phyloP scores from a whole-genome alignment of 1,140 invertebrate genomes.

The Heliconius hewitsoni region DNA sequence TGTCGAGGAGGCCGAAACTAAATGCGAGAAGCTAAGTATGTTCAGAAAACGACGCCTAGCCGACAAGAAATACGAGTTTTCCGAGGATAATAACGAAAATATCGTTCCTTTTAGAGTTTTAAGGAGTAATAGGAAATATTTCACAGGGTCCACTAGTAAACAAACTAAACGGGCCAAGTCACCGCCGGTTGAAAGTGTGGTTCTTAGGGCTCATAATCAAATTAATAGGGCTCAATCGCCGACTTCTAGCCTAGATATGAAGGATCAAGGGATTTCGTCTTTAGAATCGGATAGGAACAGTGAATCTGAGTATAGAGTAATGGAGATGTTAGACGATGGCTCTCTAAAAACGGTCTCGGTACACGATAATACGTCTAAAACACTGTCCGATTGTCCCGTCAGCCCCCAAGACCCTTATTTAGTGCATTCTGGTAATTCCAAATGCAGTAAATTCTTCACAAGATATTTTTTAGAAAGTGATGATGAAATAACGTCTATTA shows the following conservation, averaged over 20 bases:
- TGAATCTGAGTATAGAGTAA: slow-evolving; percentile 77
- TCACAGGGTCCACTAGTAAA: slow-evolving; percentile 71
- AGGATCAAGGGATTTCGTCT: slow-evolving; percentile 50
- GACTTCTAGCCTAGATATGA: slow-evolving; percentile 58
- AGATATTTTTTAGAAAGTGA: slow-evolving; percentile 79
- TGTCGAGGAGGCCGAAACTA: slow-evolving; percentile 89
- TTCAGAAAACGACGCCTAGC: slow-evolving; percentile 91
- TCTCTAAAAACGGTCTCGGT: slow-evolving; percentile 77
- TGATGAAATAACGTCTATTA: slow-evolving; percentile 79
- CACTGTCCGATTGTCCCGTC: slow-evolving; percentile 73
- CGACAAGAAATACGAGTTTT: slow-evolving; percentile 96
- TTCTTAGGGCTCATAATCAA: slow-evolving; percentile 75
- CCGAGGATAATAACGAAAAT: slow-evolving; percentile 92
- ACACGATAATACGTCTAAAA: slow-evolving; percentile 79
- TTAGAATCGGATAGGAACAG: slow-evolving; percentile 67
- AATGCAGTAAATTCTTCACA: slow-evolving; percentile 79
- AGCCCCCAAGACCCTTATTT: slow-evolving; percentile 77
- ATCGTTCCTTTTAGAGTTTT: slow-evolving; percentile 88
- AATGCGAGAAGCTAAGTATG: slow-evolving; percentile 90
- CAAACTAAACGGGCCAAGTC: slow-evolving; percentile 66
- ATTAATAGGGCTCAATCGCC: slow-evolving; percentile 69
- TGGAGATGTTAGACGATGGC: slow-evolving; percentile 79
- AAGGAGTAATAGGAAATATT: slow-evolving; percentile 80
- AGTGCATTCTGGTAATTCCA: slow-evolving; percentile 79
- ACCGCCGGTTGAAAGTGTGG: slow-evolving; percentile 70